phyloP scores from a whole-genome alignment of 2,113 vertebrate genomes.

The Antigone vipio region DNA sequence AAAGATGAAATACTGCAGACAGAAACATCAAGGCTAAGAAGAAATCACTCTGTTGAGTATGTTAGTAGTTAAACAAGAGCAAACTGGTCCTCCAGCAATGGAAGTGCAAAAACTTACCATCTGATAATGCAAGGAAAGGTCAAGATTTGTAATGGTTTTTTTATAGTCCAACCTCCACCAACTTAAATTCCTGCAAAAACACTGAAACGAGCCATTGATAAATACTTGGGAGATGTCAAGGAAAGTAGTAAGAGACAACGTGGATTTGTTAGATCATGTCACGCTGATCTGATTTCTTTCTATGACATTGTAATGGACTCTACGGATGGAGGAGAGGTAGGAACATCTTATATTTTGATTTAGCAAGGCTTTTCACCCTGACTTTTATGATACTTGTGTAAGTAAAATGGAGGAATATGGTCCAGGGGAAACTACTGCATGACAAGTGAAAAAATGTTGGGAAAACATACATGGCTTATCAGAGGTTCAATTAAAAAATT shows the following conservation, averaged over 20 bases:
- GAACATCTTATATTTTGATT: neutral
- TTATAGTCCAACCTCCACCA: neutral
- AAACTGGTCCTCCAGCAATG: neutral
- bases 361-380: neutral
- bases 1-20: neutral
- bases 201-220: neutral
- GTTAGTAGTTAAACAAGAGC: neutral
- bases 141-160: neutral
- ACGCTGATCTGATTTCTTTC: neutral
- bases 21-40: neutral
- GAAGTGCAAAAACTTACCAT: neutral
- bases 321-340: neutral
- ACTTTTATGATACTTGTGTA: neutral
- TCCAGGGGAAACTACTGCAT: neutral
- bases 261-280: neutral
- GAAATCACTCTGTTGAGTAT: neutral
- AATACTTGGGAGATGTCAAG: neutral
- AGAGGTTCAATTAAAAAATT: neutral
- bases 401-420: neutral
- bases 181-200: neutral
- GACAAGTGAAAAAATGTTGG: neutral
- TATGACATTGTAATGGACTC: neutral
- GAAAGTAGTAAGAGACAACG: neutral
- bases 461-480: neutral
- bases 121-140: neutral